Base-by-base conservation (phyloP, 2,888 invertebrate genomes). In the Ceraclea dissimilis region DNA sequence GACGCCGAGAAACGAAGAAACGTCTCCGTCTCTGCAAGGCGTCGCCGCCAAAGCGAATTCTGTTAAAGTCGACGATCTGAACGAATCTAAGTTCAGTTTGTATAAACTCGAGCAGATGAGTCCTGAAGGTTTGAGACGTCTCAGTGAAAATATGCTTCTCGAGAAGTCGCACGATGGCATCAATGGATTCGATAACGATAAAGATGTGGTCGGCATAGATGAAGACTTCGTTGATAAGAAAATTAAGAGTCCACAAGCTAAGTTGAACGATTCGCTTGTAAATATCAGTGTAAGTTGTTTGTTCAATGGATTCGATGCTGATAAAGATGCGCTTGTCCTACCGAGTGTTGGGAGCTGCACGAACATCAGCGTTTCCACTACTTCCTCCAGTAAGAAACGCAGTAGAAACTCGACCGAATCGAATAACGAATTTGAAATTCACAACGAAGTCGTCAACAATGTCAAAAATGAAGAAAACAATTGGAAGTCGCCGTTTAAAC, bases 381-480 rank as follows among this genome's bases (percentile, higher is more conserved):
- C 73, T 18, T 75, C 75, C 1, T 76, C 72, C 20, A 58, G 58
- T 47, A 78, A 78, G 65, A 78, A 78, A 64, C 69, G 78, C 60
- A 75, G 74, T 64, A 71, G 77, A 49, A 76, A 76, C 64, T 77
- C 78, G 1, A 76, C 76, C 1, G 78, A 78, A 58, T 75, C 76
- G 0, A 59, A 58, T 54, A 76, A 70, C 66, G 75, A 76, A 64
- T 72, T 73, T 67, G 71, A 76, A 11, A 73, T 73, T 67, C n/a
- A n/a, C n/a, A n/a, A n/a, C n/a, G n/a, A n/a, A n/a, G 70, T 75
- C 21, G 73, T 74, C 61, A 69, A 70, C 8, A 72, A 73, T 63
- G 64, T 69, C 33, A 22, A 49, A 2, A 69, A 72, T 33, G 77
- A 76, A 64, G 76, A 77, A 26, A 74, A 73, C 53, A 70, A 75